Evolutionary conservation across 2,113 vertebrate genomes (phyloP), one percentile per base, ranked within the genome.

Genomic region (Gnathonemus echidnorhynchus): DNA sequence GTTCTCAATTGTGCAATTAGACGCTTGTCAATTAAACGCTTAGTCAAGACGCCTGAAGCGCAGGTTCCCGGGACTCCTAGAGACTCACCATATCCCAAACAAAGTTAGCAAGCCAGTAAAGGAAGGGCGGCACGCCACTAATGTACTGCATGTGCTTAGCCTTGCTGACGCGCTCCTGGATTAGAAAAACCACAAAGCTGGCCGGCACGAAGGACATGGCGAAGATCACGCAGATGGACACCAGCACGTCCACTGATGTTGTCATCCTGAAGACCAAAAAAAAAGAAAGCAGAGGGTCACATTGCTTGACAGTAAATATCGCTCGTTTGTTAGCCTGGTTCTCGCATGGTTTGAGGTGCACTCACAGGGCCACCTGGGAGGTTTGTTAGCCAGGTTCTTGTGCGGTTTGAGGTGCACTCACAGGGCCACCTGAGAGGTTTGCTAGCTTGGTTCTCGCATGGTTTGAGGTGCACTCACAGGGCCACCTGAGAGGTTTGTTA

Each of bases 61-160:
- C 70, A 17, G 15, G 6, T 80, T 42, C 74, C 35, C 0, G 13
- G 35, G 74, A 80, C 13, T 17, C 31, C 74, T 19, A 6, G 35
- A 31, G 35, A 91, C 97, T 96, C 94, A 99, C 98, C 98, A 99
- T 99, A 94, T 99, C 98, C 98, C 98, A 99, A 87, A 96, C 96
- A 92, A 98, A 99, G 93, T 97, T 99, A 88, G 98, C 96, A 5
- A 97, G 83, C 98, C 98, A 99, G 93, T 99, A 99, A 91, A 98
- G 96, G 85, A 97, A 96, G 0, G 98, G 98, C 89, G 98, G 98
- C 85, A 99, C 98, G 0, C 98, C 98, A 4, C 97, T 98, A 94
- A 99, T 98, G 94, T 98, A 98, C 93, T 99, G 98, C 94, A 99
- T 95, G 94, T 99, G 98, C 90, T 99, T 99, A 45, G 98, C 96